Conservation (phyloP, 2,888 invertebrate species). For the Limnephilus rhombicus region DNA sequence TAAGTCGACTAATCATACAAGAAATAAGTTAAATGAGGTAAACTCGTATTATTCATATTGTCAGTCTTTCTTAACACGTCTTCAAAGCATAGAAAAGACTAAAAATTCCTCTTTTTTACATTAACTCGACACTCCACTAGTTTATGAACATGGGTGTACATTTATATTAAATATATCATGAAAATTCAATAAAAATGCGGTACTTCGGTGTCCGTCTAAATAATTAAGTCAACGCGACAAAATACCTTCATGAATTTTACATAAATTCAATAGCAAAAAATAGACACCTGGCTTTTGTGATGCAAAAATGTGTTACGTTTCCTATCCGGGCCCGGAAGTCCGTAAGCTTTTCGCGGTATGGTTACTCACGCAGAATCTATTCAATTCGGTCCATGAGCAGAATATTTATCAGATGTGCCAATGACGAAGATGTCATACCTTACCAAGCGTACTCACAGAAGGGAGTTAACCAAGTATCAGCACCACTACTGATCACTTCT, state of each 20-base stretch:
- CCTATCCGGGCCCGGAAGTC: not conserved
- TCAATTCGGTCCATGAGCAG: not conserved
- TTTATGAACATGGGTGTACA: not conserved
- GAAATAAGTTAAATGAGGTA: not conserved
- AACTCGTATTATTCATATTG: not conserved
- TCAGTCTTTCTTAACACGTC: not conserved
- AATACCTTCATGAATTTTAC: not conserved
- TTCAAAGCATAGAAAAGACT: not conserved
- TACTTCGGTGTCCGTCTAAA: not conserved
- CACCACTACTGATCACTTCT: too few relatives aligned
- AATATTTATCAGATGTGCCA: not conserved
- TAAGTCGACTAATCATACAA: not conserved
- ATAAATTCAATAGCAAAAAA: not conserved
- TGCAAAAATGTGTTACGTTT: not conserved
- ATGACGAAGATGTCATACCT: not conserved
- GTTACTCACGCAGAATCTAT: not conserved
- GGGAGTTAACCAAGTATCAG: not conserved
- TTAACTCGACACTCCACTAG: too few relatives aligned
- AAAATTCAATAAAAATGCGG: not conserved
- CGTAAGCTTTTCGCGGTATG: conserved; percentile 25
- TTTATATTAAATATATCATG: not conserved
- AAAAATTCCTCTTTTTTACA: not conserved
- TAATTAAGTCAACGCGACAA: not conserved
- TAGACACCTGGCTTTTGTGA: conserved; percentile 31
- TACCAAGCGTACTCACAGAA: not conserved